These are phyloP conservation scores for Rugalucina vietnamica DNA, from an alignment of 2,888 invertebrate species.

Conservation along the genomic window DNA sequence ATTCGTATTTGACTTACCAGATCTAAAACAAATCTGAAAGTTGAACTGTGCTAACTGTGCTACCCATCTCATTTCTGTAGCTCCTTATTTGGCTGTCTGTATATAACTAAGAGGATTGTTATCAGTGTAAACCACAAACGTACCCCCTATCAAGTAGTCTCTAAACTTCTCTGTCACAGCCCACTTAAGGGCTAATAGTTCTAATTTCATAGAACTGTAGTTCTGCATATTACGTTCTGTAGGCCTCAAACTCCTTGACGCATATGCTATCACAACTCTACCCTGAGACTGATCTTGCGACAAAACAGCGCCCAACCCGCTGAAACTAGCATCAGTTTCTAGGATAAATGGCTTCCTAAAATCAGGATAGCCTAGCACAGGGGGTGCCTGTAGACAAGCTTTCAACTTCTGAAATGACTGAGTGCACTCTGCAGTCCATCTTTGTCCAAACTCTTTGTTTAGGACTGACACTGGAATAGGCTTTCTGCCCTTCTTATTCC, in stretches of 20 bases:
- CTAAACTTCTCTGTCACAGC: not conserved
- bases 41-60: not conserved
- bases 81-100: not conserved
- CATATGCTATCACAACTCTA: not conserved
- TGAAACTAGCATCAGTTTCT: not conserved
- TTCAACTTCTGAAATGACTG: constrained; percentile 50
- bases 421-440: constrained; percentile 33
- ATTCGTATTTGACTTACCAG: constrained; percentile 39
- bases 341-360: constrained; percentile 38
- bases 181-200: not conserved
- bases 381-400: constrained; percentile 34
- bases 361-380: constrained; percentile 58
- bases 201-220: not conserved
- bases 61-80: not conserved
- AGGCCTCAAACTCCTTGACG: not conserved
- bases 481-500: not conserved
- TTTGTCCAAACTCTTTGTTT: not conserved
- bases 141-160: not conserved
- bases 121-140: not conserved
- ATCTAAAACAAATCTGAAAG: constrained; percentile 24
- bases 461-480: not conserved
- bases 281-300: not conserved
- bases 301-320: not conserved
- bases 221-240: not conserved
- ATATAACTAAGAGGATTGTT: not conserved